phyloP scores from a whole-genome alignment of 2,888 invertebrate genomes.

The Pteria penguin region DNA sequence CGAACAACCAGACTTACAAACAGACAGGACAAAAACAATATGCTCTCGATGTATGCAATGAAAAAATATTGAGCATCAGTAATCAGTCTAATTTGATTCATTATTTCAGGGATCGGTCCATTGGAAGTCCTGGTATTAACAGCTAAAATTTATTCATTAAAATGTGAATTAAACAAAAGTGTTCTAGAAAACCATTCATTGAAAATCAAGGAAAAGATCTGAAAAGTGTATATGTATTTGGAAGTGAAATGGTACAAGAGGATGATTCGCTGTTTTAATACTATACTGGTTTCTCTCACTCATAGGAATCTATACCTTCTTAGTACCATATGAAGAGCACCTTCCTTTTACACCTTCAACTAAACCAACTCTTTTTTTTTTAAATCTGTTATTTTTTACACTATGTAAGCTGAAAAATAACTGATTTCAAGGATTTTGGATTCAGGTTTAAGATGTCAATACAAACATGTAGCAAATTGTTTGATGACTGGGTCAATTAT shows the following conservation, averaged over 20 bases:
- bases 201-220: neutral
- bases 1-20: too few species aligned
- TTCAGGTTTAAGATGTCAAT: neutral
- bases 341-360: neutral
- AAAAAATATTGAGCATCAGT: too few species aligned
- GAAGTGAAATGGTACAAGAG: neutral
- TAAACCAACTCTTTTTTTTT: neutral
- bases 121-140: neutral
- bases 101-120: neutral
- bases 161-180: neutral
- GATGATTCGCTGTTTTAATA: neutral
- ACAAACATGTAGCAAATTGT: neutral
- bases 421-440: neutral
- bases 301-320: neutral
- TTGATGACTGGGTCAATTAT: conserved; percentile 1
- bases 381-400: neutral
- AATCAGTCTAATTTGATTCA: too few species aligned
- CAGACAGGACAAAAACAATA: too few species aligned
- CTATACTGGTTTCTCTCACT: neutral
- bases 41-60: too few species aligned
- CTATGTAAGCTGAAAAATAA: neutral
- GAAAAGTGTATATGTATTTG: neutral
- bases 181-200: neutral
- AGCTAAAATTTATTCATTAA: neutral
- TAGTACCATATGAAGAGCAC: neutral